A percentile compares a stretch with the other conserved stretches of the same genome.
These are phyloP conservation scores for Alviniconcha marisindica DNA, from an alignment of 1,140 invertebrate species.

Conservation along the genomic window DNA sequence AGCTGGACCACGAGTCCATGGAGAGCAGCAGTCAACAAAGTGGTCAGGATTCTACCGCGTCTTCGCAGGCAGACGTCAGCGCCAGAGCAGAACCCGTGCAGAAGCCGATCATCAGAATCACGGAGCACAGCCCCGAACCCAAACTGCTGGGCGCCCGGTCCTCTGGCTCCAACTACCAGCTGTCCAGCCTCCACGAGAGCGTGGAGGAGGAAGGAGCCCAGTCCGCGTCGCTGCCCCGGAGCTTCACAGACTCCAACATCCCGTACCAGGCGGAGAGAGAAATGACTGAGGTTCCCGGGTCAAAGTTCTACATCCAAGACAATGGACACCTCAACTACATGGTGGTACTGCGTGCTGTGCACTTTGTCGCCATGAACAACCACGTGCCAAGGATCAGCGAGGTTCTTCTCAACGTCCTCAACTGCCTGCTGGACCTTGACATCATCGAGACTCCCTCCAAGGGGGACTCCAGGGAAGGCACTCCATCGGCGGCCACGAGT, in stretches of 20 bases:
- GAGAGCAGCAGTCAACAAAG: constrained; percentile 57
- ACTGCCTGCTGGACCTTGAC: constrained; percentile 91
- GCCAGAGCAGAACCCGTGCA: constrained; percentile 45
- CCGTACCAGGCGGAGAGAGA: constrained; percentile 88
- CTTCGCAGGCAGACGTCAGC: constrained; percentile 49
- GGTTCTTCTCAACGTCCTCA: constrained; percentile 91
- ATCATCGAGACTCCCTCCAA: constrained; percentile 77
- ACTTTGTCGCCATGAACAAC: constrained; percentile 87
- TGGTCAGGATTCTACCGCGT: constrained; percentile 60
- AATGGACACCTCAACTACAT: constrained; percentile 95
- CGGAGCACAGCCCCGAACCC: constrained; percentile 84
- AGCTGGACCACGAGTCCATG: constrained; percentile 60
- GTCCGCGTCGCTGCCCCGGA: constrained; percentile 78
- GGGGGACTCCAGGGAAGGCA: constrained; percentile 45
- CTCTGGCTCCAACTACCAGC: constrained; percentile 38
- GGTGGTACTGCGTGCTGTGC: constrained; percentile 91
- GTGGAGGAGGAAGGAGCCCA: constrained; percentile 34
- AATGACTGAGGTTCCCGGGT: constrained; percentile 82
- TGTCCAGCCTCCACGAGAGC: constrained; percentile 26
- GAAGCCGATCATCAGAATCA: constrained; percentile 97
- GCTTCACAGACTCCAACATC: constrained; percentile 96
- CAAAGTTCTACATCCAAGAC: constrained; percentile 93
- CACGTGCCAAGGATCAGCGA: constrained; percentile 92
- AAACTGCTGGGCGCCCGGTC: not conserved
- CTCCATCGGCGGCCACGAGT: constrained; percentile 17